These are phyloP conservation scores for Trachurus trachurus DNA, from an alignment of 2,797 vertebrate genomes.

Conservation along the genomic window DNA sequence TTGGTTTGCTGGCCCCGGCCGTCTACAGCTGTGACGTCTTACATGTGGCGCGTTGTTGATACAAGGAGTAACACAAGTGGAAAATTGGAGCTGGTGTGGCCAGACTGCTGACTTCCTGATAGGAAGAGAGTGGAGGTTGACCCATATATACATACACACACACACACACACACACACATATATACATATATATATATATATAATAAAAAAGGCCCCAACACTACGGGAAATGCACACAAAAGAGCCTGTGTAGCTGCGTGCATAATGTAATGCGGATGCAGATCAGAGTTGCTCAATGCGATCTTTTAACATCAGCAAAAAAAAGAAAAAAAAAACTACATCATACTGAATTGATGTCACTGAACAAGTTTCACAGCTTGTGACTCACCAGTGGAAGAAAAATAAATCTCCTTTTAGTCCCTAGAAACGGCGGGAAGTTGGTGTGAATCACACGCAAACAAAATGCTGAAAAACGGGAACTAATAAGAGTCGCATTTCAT, in stretches of 20 bases:
- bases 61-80: conserved; percentile 84
- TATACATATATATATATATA: conserved; percentile 47
- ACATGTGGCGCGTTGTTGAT: conserved; percentile 83
- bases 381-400: conserved; percentile 14
- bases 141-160: conserved; percentile 61
- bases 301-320: conserved; percentile 10
- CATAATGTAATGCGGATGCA: conserved; percentile 28
- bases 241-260: conserved; percentile 44
- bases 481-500: not conserved
- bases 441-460: conserved; percentile 23
- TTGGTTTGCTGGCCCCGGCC: conserved; percentile 29
- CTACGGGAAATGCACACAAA: conserved; percentile 59
- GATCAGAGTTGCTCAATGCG: not conserved
- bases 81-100: conserved; percentile 81
- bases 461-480: conserved; percentile 33
- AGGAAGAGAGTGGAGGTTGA: conserved; percentile 75
- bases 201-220: conserved; percentile 25
- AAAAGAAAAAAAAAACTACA: not conserved
- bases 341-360: conserved; percentile 5
- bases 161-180: conserved; percentile 41
- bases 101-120: conserved; percentile 83
- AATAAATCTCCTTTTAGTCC: conserved; percentile 11
- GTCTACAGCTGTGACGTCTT: conserved; percentile 84
- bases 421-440: conserved; percentile 25
- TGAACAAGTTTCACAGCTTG: not conserved